phyloP scores from a whole-genome alignment of 2,113 vertebrate genomes.

The Pluvialis apricaria region DNA sequence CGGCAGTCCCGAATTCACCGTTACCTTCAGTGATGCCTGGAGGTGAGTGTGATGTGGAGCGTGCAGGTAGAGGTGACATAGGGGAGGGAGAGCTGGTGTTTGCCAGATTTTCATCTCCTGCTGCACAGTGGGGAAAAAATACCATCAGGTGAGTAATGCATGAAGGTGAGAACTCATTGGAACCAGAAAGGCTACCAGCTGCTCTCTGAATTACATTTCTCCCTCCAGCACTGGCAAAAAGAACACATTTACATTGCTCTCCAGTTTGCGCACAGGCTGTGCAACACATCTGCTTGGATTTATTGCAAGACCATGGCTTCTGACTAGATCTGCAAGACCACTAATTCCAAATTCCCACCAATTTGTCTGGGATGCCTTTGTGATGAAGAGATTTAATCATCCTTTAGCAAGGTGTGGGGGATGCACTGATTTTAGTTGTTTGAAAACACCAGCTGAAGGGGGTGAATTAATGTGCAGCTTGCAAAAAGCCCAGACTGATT shows the following conservation, averaged over 20 bases:
- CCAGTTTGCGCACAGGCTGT: neutral
- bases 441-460: neutral
- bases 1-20: accelerated
- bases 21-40: neutral
- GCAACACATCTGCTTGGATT: neutral
- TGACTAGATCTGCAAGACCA: neutral
- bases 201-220: neutral
- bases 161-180: neutral
- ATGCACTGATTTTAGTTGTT: neutral
- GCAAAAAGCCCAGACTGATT: neutral
- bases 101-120: neutral
- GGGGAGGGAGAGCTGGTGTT: neutral
- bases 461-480: neutral
- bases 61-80: neutral
- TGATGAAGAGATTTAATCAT: neutral
- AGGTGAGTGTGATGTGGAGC: neutral
- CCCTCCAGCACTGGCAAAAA: neutral
- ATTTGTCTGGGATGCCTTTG: neutral
- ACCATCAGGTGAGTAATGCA: neutral
- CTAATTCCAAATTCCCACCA: neutral
- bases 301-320: neutral
- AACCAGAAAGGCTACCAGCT: neutral
- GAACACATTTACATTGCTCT: neutral
- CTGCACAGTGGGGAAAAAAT: neutral
- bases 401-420: neutral